phyloP scores from a whole-genome alignment of 2,888 invertebrate genomes.

The Eretmocerus hayati region DNA sequence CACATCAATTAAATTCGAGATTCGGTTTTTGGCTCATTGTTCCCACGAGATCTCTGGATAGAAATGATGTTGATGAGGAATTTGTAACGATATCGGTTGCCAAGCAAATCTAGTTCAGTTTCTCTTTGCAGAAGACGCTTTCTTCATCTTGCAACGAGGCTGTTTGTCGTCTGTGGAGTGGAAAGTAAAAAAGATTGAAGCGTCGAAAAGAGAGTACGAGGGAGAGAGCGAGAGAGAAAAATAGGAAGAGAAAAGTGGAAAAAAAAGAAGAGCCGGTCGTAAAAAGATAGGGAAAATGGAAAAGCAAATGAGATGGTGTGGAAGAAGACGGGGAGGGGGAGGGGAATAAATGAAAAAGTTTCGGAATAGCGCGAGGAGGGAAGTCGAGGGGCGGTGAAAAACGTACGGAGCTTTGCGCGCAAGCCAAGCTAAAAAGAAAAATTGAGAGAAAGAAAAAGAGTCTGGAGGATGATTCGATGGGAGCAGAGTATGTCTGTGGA shows the following conservation, averaged over 20 bases:
- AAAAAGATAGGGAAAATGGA: conserved; percentile 22
- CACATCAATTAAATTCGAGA: too few relatives aligned
- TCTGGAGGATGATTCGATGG: neutral
- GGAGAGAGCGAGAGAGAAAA: conserved; percentile 1
- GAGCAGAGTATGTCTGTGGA: neutral
- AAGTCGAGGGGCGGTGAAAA: conserved; percentile 8
- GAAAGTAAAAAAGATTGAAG: conserved; percentile 19
- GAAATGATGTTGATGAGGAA: too few relatives aligned
- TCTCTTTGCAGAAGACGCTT: too few relatives aligned
- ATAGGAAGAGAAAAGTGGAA: neutral
- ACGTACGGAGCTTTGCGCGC: conserved; percentile 6
- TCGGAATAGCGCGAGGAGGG: conserved; percentile 5
- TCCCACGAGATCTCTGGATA: too few relatives aligned
- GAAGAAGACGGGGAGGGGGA: conserved; percentile 5
- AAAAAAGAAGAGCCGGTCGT: neutral
- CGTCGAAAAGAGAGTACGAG: neutral
- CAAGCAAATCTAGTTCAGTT: too few relatives aligned
- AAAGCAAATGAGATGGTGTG: conserved; percentile 22
- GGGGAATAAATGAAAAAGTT: conserved; percentile 22
- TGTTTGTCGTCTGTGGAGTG: too few relatives aligned
- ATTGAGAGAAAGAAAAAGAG: neutral
- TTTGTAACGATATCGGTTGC: too few relatives aligned
- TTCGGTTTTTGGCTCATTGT: too few relatives aligned
- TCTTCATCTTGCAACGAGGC: too few relatives aligned
- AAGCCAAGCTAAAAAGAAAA: conserved; percentile 1